Evolutionary conservation across 2,797 vertebrate genomes (phyloP), one percentile per base, ranked within the genome.

Genomic region (Argentina silus): DNA sequence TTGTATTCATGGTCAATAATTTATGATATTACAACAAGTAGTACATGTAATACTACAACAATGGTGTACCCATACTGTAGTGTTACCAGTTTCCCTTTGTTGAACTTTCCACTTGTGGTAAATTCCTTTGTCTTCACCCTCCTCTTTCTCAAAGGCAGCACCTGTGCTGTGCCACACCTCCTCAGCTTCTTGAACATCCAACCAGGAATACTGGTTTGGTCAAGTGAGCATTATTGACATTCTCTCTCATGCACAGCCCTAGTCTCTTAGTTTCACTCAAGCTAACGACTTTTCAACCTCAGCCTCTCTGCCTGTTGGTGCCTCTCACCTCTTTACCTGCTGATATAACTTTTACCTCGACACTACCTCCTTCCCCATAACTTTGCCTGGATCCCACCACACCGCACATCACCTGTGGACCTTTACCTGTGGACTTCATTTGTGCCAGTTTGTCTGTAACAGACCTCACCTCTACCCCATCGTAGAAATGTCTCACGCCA

Each of bases 151-250:
- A 65, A 11, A 80, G 72, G 19, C 48, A 72, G 66, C 2, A 5
- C 48, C 64, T 75, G 56, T 69, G 44, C 72, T 43, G 73, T 59
- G 74, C 84, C 87, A 83, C 86, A 85, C 76, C 82, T 42, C 15
- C 67, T 7, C 55, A 70, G 66, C 45, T 50, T 50, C 78, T 78
- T 79, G 75, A 78, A 72, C 23, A 15, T 59, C 64, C 72, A 89
- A 93, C 92, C 83, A 78, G 92, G 72, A 83, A 83, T 87, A 92
- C 93, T 81, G 92, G 93, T 94, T 94, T 90, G 79, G 80, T 79
- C 63, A 21, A 77, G 81, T 82, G 80, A 88, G 64, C 92, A 93
- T 92, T 89, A 79, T 82, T 89, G 19, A 81, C 92, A 92, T 92
- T 92, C 86, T 86, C 64, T 15, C 79, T 80, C 85, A 78, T 78